phyloP scores from a whole-genome alignment of 2,888 invertebrate genomes.

The Pachymerium ferrugineum region DNA sequence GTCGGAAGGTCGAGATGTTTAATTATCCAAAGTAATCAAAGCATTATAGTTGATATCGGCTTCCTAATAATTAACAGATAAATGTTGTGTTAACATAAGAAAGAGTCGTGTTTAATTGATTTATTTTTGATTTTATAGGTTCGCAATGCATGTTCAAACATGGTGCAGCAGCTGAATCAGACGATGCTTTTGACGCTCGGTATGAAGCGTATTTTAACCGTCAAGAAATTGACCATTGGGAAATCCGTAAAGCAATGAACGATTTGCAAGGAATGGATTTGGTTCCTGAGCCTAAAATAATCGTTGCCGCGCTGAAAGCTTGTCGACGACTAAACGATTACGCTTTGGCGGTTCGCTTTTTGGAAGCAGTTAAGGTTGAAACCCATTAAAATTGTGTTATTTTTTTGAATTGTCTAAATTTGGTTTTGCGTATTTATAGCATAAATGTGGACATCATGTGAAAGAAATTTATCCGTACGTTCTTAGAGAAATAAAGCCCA shows the following conservation, averaged over 20 bases:
- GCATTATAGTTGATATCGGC: no score
- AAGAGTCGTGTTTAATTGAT: no score
- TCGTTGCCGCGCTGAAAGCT: conserved; percentile 78
- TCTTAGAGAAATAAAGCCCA: conserved; percentile 83
- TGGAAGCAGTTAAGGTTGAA: conserved; percentile 77
- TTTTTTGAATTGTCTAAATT: background rate
- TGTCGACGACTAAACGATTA: conserved; percentile 92
- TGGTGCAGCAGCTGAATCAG: conserved; percentile 58
- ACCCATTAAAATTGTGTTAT: no score
- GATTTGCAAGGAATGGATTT: conserved; percentile 83
- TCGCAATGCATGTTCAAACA: conserved; percentile 34
- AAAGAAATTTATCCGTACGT: conserved; percentile 80
- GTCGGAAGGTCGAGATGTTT: no score
- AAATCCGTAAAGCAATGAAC: conserved; percentile 84
- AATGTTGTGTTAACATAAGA: no score
- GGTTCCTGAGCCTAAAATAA: conserved; percentile 85
- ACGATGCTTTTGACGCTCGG: conserved; percentile 77
- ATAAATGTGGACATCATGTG: conserved; percentile 72
- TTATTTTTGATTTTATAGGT: no score
- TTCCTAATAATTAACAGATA: no score
- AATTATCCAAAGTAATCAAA: no score
- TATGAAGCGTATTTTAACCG: conserved; percentile 80
- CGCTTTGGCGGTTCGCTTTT: conserved; percentile 82
- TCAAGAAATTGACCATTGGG: conserved; percentile 88
- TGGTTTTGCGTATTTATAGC: conserved; percentile 43